These are phyloP conservation scores for Amphiprion percula DNA, from an alignment of 2,113 vertebrate genomes.

Conservation along the genomic window DNA sequence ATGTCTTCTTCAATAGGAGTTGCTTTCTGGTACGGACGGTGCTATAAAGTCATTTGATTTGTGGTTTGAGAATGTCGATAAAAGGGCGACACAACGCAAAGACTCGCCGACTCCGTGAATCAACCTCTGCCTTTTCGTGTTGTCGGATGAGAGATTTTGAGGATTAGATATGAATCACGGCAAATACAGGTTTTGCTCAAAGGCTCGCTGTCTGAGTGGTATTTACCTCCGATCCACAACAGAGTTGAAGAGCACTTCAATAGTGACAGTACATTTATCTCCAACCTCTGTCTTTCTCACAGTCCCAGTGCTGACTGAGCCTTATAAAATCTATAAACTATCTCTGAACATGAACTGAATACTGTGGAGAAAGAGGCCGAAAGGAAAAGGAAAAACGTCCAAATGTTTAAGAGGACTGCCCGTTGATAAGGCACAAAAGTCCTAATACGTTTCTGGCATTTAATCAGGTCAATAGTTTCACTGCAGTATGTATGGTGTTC, in stretches of 20 bases:
- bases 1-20: neutral
- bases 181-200: constrained; percentile 43
- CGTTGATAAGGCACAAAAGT: constrained; percentile 31
- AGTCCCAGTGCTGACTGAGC: constrained; percentile 20
- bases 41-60: neutral
- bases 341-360: constrained; percentile 20
- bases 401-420: constrained; percentile 27
- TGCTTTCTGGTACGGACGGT: neutral
- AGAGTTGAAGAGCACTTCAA: constrained; percentile 43
- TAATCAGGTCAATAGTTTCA: neutral
- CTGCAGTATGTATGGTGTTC: neutral
- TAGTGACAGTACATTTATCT: constrained; percentile 41
- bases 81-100: neutral
- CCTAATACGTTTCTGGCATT: constrained; percentile 9
- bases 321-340: constrained; percentile 32
- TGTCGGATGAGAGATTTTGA: constrained; percentile 21
- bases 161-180: constrained; percentile 34
- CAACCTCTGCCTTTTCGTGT: neutral
- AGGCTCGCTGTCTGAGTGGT: constrained; percentile 21
- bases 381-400: constrained; percentile 4
- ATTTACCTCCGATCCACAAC: constrained; percentile 29
- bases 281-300: constrained; percentile 20
- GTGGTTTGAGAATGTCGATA: neutral
- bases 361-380: neutral
- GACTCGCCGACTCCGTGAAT: neutral